A percentile compares a stretch with the other conserved stretches of the same genome.
Evolutionary conservation across 2,888 invertebrate species (phyloP).

Genomic region (Drosophila suboccidentalis): DNA sequence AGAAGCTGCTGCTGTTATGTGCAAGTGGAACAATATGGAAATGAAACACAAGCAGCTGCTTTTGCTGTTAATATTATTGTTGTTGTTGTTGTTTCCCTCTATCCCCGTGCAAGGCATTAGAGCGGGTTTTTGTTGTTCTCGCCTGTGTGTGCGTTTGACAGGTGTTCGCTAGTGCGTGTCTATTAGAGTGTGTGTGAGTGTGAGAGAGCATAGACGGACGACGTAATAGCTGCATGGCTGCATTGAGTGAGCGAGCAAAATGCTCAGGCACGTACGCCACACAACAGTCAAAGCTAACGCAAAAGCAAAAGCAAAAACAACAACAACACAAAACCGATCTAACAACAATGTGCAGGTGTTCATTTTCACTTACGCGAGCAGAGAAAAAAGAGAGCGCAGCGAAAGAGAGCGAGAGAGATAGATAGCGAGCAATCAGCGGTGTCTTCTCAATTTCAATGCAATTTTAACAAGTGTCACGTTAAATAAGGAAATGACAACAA

Average conservation of each 20-base stretch:
- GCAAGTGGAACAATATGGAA: slow-evolving; percentile 60
- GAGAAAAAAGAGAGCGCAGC: background rate
- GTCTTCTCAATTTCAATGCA: slow-evolving; percentile 80
- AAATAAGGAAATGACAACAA: slow-evolving; percentile 79
- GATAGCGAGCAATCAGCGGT: slow-evolving; percentile 40
- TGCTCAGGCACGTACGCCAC: slow-evolving; percentile 72
- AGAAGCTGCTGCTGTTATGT: slow-evolving; percentile 33
- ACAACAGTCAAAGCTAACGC: slow-evolving; percentile 46
- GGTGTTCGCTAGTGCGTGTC: slow-evolving; percentile 75
- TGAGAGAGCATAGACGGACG: slow-evolving; percentile 64
- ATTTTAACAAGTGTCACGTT: slow-evolving; percentile 76
- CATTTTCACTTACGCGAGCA: slow-evolving; percentile 61
- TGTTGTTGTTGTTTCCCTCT: slow-evolving; percentile 13
- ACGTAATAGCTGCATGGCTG: slow-evolving; percentile 80
- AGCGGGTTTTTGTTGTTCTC: slow-evolving; percentile 28
- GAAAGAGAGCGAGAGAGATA: background rate
- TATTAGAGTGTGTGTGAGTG: slow-evolving; percentile 25
- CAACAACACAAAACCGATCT: slow-evolving; percentile 2
- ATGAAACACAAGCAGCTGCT: slow-evolving; percentile 70
- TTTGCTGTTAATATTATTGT: slow-evolving; percentile 13
- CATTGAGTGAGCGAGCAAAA: slow-evolving; percentile 61
- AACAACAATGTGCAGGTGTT: slow-evolving; percentile 69
- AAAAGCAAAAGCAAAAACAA: slow-evolving; percentile 28
- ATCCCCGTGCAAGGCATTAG: slow-evolving; percentile 34
- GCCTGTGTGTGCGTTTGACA: slow-evolving; percentile 59